Conservation (phyloP, 2,797 vertebrate species). For the Jordanella pulchra region DNA sequence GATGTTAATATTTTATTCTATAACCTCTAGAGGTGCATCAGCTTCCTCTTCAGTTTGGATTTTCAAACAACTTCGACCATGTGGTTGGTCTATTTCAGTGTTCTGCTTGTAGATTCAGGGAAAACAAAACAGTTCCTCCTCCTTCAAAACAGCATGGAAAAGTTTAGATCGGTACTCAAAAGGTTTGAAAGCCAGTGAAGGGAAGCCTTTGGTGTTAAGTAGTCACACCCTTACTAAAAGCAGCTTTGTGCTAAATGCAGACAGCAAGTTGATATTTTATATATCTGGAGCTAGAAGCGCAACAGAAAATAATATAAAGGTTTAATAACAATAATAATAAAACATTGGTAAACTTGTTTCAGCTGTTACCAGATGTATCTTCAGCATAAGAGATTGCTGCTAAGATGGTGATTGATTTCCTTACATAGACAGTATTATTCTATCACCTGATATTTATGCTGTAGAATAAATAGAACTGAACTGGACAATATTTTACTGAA, state of each 20-base stretch:
- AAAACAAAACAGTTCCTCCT: not conserved
- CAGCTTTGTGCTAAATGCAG: too few species aligned
- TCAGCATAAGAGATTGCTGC: not conserved
- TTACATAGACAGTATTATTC: too few species aligned
- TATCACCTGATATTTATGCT: too few species aligned
- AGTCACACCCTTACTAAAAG: not conserved
- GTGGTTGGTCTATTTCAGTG: not conserved
- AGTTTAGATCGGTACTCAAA: not conserved
- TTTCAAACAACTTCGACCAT: not conserved
- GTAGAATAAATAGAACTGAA: too few species aligned
- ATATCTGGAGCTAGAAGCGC: too few species aligned
- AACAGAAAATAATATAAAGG: too few species aligned
- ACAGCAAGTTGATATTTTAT: too few species aligned
- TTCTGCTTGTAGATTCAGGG: not conserved
- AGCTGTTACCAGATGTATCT: not conserved
- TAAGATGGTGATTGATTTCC: not conserved
- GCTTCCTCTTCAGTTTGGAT: too few species aligned
- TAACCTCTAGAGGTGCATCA: not conserved
- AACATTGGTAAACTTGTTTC: not conserved
- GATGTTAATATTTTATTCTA: too few species aligned
- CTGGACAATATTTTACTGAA: too few species aligned
- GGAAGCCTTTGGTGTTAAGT: not conserved
- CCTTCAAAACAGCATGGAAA: not conserved
- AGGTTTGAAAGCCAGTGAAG: not conserved
- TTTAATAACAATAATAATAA: too few species aligned